Evolutionary conservation across 2,113 vertebrate genomes (phyloP), one percentile per base, ranked within the genome.

Genomic region (Tor tambroides): DNA sequence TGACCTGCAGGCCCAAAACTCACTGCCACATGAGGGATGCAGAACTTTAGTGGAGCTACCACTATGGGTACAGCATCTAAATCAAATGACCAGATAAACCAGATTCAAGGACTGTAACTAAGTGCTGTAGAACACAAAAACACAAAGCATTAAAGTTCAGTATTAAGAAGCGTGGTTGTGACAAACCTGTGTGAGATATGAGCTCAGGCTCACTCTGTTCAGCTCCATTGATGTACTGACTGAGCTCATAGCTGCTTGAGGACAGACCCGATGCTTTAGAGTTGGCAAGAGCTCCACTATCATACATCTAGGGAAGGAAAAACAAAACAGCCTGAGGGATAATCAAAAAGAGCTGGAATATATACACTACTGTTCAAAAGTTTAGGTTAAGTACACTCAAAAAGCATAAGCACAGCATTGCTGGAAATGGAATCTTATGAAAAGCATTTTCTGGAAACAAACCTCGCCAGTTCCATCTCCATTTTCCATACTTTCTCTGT

Each of bases 1-100:
- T 98, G 97, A 3, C 97, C 97, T 21, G 94, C 91, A 0, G 97
- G 96, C 26, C 97, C 97, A 9, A 99, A 97, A 89, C 96, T 96
- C 84, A 96, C 93, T 0, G 95, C 86, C 0, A 91, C 80, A 0
- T 99, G 98, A 1, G 94, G 95, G 87, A 94, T 1, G 0, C 87
- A 91, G 91, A 95, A 98, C 93, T 98, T 99, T 89, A 92, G 89
- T 12, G 95, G 95, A 5, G 85, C 92, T 35, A 80, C 89, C 0
- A 23, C 38, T 28, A 65, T 46, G 3, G 84, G 87, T 59, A 82
- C 78, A 17, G 38, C n/a, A 46, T 49, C 86, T 10, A 79, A 71
- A 17, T 93, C 92, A 93, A 85, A 63, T 61, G 26, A 83, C 26
- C 88, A 28, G 80, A 10, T 17, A 54, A 76, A 43, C 5, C 17